Percentiles rank a stretch among this genome's conserved stretches.
phyloP scores from a whole-genome alignment of 2,113 vertebrate genomes.

The Syrrhaptes paradoxus region DNA sequence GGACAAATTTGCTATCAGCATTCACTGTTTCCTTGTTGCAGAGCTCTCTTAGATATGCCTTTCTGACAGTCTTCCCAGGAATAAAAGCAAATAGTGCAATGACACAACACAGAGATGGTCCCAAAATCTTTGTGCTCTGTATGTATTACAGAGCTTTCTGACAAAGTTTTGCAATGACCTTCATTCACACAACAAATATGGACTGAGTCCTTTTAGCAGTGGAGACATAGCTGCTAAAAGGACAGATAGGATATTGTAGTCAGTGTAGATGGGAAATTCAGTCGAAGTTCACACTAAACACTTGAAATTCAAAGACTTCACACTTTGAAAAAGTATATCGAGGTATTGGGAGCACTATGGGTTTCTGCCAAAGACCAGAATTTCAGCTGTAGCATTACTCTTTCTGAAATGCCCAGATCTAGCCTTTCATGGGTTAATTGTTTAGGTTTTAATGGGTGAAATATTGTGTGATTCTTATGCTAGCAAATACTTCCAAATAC shows the following conservation, averaged over 20 bases:
- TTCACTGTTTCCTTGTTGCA: background rate
- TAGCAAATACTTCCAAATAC: constrained; percentile 4
- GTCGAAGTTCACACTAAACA: background rate
- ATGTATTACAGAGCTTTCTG: background rate
- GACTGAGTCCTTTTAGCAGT: background rate
- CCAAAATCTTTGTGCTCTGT: background rate
- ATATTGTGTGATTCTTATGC: constrained; percentile 10
- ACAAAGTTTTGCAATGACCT: background rate
- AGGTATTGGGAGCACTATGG: background rate
- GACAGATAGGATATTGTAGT: background rate
- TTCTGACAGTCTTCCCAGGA: background rate
- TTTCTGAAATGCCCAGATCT: constrained; percentile 5
- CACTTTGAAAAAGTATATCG: background rate
- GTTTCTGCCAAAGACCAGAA: background rate
- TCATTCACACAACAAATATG: background rate
- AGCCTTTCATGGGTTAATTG: constrained; percentile 29
- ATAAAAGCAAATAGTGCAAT: background rate
- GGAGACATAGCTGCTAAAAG: background rate
- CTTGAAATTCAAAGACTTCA: background rate
- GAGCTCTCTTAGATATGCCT: background rate
- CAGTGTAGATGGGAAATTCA: background rate
- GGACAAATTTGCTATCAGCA: background rate
- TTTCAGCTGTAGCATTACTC: background rate
- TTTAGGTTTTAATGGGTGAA: background rate
- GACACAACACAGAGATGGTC: background rate